Conservation (phyloP, 1,140 invertebrate species). For the Gyrodactylus bullatarudis region DNA sequence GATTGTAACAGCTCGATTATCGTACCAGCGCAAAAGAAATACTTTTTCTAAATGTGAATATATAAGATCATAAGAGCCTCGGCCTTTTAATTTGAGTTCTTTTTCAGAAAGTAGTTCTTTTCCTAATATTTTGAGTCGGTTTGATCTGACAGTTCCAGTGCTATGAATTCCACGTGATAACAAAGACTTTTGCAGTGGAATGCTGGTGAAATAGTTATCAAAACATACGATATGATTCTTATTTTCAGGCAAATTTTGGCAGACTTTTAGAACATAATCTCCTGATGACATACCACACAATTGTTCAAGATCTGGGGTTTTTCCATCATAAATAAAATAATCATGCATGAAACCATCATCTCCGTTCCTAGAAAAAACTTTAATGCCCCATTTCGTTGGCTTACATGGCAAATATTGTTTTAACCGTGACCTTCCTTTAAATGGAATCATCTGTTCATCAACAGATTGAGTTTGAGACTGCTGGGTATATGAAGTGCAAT, state of each 20-base stretch:
- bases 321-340: background rate
- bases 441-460: no score
- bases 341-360: background rate
- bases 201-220: background rate
- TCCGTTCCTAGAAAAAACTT: background rate
- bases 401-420: no score
- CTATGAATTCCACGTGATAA: background rate
- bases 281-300: background rate
- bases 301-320: background rate
- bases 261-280: background rate
- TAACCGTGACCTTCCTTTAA: no score
- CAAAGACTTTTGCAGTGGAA: background rate
- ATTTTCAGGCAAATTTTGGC: background rate
- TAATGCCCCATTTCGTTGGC: no score
- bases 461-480: no score
- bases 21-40: background rate
- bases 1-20: background rate
- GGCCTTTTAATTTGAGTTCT: background rate
- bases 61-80: background rate
- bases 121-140: background rate
- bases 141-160: background rate
- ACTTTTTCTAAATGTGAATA: background rate
- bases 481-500: no score
- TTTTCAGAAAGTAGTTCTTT: background rate
- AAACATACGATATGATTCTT: background rate